A percentile compares a stretch with the other conserved stretches of the same genome.
Evolutionary conservation across 2,888 invertebrate species (phyloP).

Genomic region (Glaucopsyche alexis): DNA sequence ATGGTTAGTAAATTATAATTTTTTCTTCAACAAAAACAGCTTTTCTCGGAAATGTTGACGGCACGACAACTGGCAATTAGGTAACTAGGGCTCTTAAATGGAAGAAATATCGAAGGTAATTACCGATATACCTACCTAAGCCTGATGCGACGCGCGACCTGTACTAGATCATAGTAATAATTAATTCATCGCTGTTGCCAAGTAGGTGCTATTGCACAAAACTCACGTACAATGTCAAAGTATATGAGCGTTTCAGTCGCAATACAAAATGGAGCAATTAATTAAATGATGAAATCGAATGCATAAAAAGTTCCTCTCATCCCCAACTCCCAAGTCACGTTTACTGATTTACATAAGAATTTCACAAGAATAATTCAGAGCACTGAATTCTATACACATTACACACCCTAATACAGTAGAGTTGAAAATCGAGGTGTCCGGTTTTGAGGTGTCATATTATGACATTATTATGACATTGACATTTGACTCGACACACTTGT

Average conservation of each 20-base stretch:
- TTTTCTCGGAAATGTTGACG: background rate
- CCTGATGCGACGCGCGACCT: background rate
- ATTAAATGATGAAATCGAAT: background rate
- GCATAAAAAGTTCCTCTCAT: background rate
- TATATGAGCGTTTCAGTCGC: background rate
- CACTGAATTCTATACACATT: too few species aligned
- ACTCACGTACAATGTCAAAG: background rate
- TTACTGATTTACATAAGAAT: too few species aligned
- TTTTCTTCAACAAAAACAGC: background rate
- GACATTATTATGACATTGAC: too few species aligned
- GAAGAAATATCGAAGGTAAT: background rate
- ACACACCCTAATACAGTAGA: too few species aligned
- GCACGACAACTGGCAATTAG: background rate
- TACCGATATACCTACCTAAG: background rate
- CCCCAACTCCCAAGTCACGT: too few species aligned
- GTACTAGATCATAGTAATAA: background rate
- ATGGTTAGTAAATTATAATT: background rate
- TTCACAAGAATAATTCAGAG: too few species aligned
- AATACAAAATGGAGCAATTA: background rate
- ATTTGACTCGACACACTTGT: too few species aligned
- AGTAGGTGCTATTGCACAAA: constrained; percentile 6
- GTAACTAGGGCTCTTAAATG: background rate
- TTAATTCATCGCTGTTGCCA: background rate
- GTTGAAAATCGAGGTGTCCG: too few species aligned
- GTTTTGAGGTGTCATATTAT: too few species aligned